These are phyloP conservation scores for Ceratina calcarata DNA, from an alignment of 1,140 invertebrate genomes.

Conservation along the genomic window DNA sequence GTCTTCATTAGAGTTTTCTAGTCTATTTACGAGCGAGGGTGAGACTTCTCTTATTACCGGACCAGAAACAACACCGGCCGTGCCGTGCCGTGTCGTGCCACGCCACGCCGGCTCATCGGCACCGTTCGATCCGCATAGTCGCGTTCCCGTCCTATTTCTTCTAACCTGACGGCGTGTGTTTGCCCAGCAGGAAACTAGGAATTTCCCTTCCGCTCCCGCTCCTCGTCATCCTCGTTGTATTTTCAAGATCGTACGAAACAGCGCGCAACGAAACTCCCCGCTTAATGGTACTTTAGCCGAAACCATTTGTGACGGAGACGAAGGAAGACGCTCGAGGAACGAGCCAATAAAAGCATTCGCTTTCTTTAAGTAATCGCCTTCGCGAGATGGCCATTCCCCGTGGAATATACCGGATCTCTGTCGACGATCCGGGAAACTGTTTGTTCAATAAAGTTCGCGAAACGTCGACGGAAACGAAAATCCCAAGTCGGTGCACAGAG, in stretches of 20 bases:
- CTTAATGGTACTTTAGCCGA: slow-evolving; percentile 45
- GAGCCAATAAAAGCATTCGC: slow-evolving; percentile 52
- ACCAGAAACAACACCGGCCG: slow-evolving; percentile 65
- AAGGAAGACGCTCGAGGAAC: slow-evolving; percentile 27
- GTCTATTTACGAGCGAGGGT: slow-evolving; percentile 60
- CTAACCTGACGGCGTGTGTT: background rate
- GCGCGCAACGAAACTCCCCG: slow-evolving; percentile 13
- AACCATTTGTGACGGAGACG: slow-evolving; percentile 42
- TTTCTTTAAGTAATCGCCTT: slow-evolving; percentile 50
- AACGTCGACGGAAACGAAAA: background rate
- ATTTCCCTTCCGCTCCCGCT: slow-evolving; percentile 19
- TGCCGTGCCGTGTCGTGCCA: too few species aligned
- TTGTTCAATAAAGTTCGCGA: slow-evolving; percentile 17
- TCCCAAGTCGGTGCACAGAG: background rate
- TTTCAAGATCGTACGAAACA: slow-evolving; percentile 9
- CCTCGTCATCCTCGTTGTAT: slow-evolving; percentile 10
- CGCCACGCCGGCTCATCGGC: slow-evolving; percentile 3
- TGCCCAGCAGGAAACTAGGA: slow-evolving; percentile 24
- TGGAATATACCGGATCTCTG: background rate
- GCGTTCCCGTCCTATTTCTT: background rate
- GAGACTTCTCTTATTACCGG: slow-evolving; percentile 60
- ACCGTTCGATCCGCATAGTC: slow-evolving; percentile 44
- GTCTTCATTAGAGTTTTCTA: slow-evolving; percentile 71
- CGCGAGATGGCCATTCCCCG: slow-evolving; percentile 15
- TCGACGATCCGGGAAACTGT: background rate